A percentile compares a stretch with the other conserved stretches of the same genome.
phyloP scores from a whole-genome alignment of 1,140 invertebrate species.

The Pinna nobilis region DNA sequence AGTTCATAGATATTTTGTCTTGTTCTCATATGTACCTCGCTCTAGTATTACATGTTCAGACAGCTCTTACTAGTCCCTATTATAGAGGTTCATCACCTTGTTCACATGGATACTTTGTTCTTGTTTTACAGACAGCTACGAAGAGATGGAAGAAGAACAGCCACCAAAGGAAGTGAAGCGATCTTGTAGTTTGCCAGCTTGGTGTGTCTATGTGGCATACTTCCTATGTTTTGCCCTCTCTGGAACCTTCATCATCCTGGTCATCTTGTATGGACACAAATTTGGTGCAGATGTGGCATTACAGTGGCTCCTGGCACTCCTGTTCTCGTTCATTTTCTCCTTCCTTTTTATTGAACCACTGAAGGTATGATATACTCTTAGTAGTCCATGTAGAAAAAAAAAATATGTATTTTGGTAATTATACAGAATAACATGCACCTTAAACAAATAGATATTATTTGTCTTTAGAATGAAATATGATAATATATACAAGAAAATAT shows the following conservation, averaged over 20 bases:
- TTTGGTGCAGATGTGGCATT: slow-evolving; percentile 61
- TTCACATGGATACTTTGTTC: neutral
- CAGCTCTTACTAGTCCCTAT: neutral
- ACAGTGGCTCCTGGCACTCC: slow-evolving; percentile 66
- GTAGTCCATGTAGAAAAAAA: too few species aligned
- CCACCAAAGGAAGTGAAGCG: slow-evolving; percentile 9
- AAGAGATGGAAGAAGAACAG: slow-evolving; percentile 2
- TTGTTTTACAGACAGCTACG: neutral
- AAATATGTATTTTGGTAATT: too few species aligned
- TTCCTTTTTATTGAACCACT: slow-evolving; percentile 68
- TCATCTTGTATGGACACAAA: slow-evolving; percentile 63
- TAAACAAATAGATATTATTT: too few species aligned
- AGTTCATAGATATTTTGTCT: too few species aligned
- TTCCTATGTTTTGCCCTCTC: slow-evolving; percentile 54
- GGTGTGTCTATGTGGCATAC: slow-evolving; percentile 67
- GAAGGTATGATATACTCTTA: too few species aligned
- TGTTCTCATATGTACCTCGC: too few species aligned
- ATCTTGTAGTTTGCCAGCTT: slow-evolving; percentile 61
- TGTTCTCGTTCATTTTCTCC: slow-evolving; percentile 60
- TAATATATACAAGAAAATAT: too few species aligned
- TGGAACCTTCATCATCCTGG: slow-evolving; percentile 59
- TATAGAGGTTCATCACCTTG: neutral
- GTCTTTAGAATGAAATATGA: too few species aligned
- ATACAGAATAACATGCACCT: too few species aligned
- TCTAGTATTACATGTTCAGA: too few species aligned